Evolutionary conservation across 1,140 invertebrate species (phyloP), one percentile per base, ranked within the genome.

Genomic region (Bombus waltoni): DNA sequence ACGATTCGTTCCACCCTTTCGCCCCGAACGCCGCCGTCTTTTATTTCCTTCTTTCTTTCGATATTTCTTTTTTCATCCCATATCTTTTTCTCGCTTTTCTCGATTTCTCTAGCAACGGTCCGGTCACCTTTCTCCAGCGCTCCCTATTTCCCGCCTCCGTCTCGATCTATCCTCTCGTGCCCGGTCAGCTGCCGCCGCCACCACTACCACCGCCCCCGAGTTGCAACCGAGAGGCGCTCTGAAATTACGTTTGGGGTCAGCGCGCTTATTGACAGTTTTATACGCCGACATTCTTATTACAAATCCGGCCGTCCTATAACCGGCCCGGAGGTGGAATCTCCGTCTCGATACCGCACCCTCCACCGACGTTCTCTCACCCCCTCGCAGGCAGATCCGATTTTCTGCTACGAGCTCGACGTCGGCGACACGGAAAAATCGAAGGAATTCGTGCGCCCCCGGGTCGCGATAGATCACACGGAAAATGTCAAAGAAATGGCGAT

Each of bases 201-300:
- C n/a, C 65, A 6, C n/a, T 13, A 32, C 3, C 57, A 25, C 65
- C 65, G 15, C 65, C 32, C 32, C 32, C 78, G 75, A 80, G 87
- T 85, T 83, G 87, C 88, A 78, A 83, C 88, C 88, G 68, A 86
- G 84, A 86, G 78, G 85, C 83, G 84, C 35, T 89, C 72, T 82
- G 86, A 91, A 92, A 93, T 92, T 90, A 92, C 89, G 81, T 91
- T 90, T 88, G 90, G 88, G 90, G 91, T 92, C 92, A 93, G 90
- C 87, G 89, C 84, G 87, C 85, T 93, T 92, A 92, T 93, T 89
- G 92, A 93, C 92, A 93, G 90, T 90, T 93, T 92, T 92, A 93
- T 92, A 91, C 81, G 83, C 71, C 84, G 86, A 88, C 90, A 90
- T 91, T 92, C 88, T 92, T 93, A 92, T 92, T 93, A 90, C 88